A percentile compares a stretch with the other conserved stretches of the same genome.
phyloP scores from a whole-genome alignment of 2,113 vertebrate species.

The Myrmecophaga tridactyla region DNA sequence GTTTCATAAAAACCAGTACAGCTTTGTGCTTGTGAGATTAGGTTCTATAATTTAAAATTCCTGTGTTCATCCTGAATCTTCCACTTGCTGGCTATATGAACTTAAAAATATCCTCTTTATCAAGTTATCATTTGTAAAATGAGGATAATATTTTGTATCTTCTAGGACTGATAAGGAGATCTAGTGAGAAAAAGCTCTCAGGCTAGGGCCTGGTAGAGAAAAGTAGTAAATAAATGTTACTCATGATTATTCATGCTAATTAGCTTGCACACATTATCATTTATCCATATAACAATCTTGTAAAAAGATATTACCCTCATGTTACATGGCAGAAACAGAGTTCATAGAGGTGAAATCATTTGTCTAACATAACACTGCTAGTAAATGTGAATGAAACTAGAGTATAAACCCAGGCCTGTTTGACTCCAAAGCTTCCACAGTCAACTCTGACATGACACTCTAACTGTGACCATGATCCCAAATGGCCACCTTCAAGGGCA shows the following conservation, averaged over 20 bases:
- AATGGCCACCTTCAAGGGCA: neutral
- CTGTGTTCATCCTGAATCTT: neutral
- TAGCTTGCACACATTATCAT: neutral
- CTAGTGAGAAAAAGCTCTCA: neutral
- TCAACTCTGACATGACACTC: neutral
- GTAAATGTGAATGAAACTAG: neutral
- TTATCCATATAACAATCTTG: neutral
- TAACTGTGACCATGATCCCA: neutral
- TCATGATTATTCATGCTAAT: conserved; percentile 1
- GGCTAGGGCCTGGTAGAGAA: neutral
- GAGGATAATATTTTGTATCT: neutral
- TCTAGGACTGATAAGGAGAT: neutral
- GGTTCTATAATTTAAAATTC: conserved; percentile 9
- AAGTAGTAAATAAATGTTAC: neutral
- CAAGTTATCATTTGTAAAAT: neutral
- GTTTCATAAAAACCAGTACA: neutral
- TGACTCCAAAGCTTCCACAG: neutral
- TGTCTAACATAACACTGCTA: neutral
- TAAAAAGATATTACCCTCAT: neutral
- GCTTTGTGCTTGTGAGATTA: neutral
- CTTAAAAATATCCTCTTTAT: neutral
- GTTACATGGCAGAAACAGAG: conserved; percentile 5
- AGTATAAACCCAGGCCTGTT: neutral
- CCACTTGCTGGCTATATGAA: neutral
- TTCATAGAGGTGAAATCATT: neutral